Conservation (phyloP, 2,888 invertebrate genomes). For the Poecilus cupreus region DNA sequence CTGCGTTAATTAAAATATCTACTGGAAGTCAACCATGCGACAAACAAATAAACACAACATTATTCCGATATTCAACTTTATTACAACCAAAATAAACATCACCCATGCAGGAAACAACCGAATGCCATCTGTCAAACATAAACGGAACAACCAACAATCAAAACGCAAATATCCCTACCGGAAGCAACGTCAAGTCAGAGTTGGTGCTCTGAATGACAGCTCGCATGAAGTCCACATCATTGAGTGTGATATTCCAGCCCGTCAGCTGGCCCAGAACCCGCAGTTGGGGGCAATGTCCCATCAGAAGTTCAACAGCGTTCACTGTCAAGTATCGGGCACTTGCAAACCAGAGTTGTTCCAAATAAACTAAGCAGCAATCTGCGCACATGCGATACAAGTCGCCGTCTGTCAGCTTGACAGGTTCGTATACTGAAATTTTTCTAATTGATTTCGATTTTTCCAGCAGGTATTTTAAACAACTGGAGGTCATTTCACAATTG, state of each 20-base stretch:
- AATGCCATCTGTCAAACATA: constrained; percentile 3
- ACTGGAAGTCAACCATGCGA: neutral
- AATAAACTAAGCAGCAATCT: constrained; percentile 77
- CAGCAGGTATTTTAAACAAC: constrained; percentile 78
- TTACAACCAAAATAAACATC: neutral
- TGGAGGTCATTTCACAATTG: constrained; percentile 78
- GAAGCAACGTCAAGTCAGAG: constrained; percentile 79
- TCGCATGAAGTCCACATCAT: constrained; percentile 80
- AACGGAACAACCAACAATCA: constrained; percentile 10
- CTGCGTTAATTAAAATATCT: neutral
- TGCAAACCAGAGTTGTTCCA: constrained; percentile 83
- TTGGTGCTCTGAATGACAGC: constrained; percentile 80
- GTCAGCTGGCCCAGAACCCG: constrained; percentile 79
- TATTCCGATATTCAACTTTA: neutral
- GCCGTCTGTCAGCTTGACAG: constrained; percentile 80
- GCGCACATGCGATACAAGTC: constrained; percentile 81
- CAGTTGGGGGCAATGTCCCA: constrained; percentile 81
- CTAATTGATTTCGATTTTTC: constrained; percentile 77
- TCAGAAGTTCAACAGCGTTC: constrained; percentile 79
- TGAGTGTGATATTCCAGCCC: constrained; percentile 80
- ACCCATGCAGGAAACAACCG: neutral
- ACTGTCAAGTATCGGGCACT: constrained; percentile 79
- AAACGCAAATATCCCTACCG: constrained; percentile 65
- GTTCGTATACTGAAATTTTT: constrained; percentile 80
- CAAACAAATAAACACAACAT: neutral